Conservation (phyloP, 2,888 invertebrate genomes). For the Amphipoea oculea region DNA sequence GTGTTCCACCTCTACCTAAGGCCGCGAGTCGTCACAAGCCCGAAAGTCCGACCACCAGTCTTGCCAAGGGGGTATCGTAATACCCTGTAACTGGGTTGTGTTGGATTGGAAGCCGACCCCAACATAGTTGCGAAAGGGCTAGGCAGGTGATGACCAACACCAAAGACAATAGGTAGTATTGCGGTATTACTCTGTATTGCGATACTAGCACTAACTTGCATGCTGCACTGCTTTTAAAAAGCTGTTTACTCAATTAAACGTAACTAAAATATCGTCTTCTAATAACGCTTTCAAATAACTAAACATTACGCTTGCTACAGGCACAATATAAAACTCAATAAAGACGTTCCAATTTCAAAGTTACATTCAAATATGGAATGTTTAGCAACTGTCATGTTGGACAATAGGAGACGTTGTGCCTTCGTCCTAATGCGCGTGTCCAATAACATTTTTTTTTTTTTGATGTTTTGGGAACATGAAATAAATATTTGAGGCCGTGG, state of each 20-base stretch:
- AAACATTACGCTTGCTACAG: conserved; percentile 9
- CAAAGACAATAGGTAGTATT: not conserved
- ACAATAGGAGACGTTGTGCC: conserved; percentile 78
- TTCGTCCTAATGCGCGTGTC: conserved; percentile 78
- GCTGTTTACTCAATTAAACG: not conserved
- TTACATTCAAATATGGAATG: conserved; percentile 74
- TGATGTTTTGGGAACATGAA: conserved; percentile 65
- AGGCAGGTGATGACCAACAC: not conserved
- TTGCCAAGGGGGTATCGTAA: too few relatives aligned
- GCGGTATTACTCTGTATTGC: not conserved
- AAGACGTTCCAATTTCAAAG: conserved; percentile 81
- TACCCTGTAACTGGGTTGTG: too few relatives aligned
- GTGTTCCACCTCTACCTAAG: too few relatives aligned
- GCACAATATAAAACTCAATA: conserved; percentile 67
- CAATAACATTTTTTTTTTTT: conserved; percentile 79
- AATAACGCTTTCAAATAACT: conserved; percentile 1
- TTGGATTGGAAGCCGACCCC: too few relatives aligned
- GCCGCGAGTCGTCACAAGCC: too few relatives aligned
- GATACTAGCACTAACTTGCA: not conserved
- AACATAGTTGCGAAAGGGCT: too few relatives aligned
- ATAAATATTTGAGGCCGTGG: conserved; percentile 73
- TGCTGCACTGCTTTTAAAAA: not conserved
- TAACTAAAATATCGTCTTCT: not conserved
- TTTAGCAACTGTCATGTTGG: conserved; percentile 82
- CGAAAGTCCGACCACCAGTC: too few relatives aligned